These are phyloP conservation scores for Rhabdomys pumilio DNA, from an alignment of 2,797 vertebrate species.

Conservation along the genomic window DNA sequence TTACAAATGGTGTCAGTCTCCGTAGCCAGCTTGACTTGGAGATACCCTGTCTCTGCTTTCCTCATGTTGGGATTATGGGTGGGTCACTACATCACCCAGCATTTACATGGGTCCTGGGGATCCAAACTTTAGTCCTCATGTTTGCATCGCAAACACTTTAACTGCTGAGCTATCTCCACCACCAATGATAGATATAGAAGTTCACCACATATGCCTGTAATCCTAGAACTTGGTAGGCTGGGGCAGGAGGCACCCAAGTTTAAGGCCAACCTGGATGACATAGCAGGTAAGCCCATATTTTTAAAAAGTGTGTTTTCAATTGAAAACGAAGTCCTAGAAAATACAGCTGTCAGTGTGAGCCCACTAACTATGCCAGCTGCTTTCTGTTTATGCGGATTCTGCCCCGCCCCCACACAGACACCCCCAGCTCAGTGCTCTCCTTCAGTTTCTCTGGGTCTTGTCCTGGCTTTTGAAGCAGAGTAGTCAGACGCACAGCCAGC, in stretches of 20 bases:
- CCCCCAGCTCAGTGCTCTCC: neutral
- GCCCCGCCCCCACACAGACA: neutral
- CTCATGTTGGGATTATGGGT: neutral
- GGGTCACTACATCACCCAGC: neutral
- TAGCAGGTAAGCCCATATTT: neutral
- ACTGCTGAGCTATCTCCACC: neutral
- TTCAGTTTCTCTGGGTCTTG: neutral
- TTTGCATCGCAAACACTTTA: neutral
- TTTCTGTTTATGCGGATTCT: neutral
- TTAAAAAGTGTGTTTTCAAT: neutral
- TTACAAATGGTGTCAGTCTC: neutral
- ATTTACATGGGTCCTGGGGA: neutral
- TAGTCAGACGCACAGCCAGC: neutral
- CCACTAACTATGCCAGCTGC: neutral
- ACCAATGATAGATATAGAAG: neutral
- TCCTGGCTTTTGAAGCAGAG: neutral
- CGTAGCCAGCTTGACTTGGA: neutral
- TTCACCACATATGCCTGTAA: neutral
- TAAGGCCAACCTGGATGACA: neutral
- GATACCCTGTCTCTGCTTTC: neutral
- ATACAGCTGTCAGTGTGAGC: neutral
- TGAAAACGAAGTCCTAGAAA: neutral
- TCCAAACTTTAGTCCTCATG: neutral
- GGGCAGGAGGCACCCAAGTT: neutral
- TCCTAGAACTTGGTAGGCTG: neutral